These are phyloP conservation scores for Drosophila paranaensis DNA, from an alignment of 2,888 invertebrate genomes.

Conservation along the genomic window DNA sequence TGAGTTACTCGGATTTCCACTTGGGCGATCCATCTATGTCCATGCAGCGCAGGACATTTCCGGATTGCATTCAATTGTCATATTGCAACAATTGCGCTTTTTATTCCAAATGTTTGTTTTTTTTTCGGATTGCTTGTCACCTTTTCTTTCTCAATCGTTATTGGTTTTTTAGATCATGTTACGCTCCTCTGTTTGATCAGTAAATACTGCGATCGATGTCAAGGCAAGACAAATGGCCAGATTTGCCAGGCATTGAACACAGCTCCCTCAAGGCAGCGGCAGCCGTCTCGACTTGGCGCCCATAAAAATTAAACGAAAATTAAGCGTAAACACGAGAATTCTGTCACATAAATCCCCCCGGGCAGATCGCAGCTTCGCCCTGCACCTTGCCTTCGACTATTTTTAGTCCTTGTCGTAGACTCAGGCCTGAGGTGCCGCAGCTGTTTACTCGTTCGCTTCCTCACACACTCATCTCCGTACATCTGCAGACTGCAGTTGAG, in stretches of 20 bases:
- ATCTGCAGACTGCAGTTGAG: conserved; percentile 61
- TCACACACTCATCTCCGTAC: conserved; percentile 15
- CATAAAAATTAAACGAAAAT: conserved; percentile 82
- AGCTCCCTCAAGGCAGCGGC: conserved; percentile 13
- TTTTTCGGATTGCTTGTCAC: conserved; percentile 58
- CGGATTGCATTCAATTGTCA: conserved; percentile 77
- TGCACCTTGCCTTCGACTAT: conserved; percentile 67
- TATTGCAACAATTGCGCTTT: conserved; percentile 71
- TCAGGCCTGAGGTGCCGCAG: conserved; percentile 50
- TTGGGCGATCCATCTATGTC: conserved; percentile 70
- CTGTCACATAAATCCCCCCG: conserved; percentile 78
- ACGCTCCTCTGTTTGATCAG: conserved; percentile 59
- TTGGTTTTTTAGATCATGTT: conserved; percentile 83
- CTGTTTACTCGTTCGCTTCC: conserved; percentile 50
- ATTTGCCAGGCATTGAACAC: conserved; percentile 27
- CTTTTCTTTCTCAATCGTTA: conserved; percentile 55
- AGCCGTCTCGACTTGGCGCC: conserved; percentile 67
- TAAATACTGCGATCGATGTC: conserved; percentile 26
- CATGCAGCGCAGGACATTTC: conserved; percentile 77
- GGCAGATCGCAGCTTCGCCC: conserved; percentile 19
- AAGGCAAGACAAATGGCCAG: conserved; percentile 49
- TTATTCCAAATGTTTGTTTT: conserved; percentile 50
- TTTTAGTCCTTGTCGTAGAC: conserved; percentile 63
- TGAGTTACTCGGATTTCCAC: conserved; percentile 27
- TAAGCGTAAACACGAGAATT: conserved; percentile 81